Evolutionary conservation across 2,113 vertebrate genomes (phyloP).

Genomic region (Sylvietta virens): DNA sequence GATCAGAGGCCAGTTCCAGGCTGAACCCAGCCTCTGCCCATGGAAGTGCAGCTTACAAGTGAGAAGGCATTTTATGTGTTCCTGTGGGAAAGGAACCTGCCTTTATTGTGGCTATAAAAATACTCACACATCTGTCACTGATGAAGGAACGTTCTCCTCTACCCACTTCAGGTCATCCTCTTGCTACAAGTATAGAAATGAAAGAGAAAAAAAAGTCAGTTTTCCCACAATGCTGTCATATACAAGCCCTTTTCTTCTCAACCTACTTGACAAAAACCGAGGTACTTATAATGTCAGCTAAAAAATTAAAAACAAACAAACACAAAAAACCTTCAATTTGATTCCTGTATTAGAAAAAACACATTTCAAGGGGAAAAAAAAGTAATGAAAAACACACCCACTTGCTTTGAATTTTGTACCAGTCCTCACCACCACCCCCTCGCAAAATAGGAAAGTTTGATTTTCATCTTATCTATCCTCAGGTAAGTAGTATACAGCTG

Average conservation of each 20-base stretch:
- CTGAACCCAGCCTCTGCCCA: not conserved
- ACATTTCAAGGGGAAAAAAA: not conserved
- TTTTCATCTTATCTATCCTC: not conserved
- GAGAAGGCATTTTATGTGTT: not conserved
- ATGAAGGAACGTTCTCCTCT: slow-evolving; percentile 82
- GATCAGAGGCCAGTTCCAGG: not conserved
- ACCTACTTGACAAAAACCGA: not conserved
- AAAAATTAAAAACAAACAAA: not conserved
- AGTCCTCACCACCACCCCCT: not conserved
- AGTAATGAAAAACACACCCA: too few relatives aligned
- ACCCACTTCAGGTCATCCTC: slow-evolving; percentile 85
- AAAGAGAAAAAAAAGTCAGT: not conserved
- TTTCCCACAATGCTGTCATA: not conserved
- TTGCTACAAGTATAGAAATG: slow-evolving; percentile 55
- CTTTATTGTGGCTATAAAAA: not conserved
- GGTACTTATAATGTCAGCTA: not conserved
- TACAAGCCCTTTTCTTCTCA: not conserved
- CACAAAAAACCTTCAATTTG: not conserved
- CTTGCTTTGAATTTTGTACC: not conserved
- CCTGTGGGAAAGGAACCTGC: not conserved
- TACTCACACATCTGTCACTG: slow-evolving; percentile 83
- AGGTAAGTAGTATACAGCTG: not conserved
- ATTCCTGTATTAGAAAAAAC: not conserved
- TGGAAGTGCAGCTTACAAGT: not conserved
- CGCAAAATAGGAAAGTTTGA: not conserved